Evolutionary conservation across 2,888 invertebrate species (phyloP).

Genomic region (Ectemnius cavifrons): DNA sequence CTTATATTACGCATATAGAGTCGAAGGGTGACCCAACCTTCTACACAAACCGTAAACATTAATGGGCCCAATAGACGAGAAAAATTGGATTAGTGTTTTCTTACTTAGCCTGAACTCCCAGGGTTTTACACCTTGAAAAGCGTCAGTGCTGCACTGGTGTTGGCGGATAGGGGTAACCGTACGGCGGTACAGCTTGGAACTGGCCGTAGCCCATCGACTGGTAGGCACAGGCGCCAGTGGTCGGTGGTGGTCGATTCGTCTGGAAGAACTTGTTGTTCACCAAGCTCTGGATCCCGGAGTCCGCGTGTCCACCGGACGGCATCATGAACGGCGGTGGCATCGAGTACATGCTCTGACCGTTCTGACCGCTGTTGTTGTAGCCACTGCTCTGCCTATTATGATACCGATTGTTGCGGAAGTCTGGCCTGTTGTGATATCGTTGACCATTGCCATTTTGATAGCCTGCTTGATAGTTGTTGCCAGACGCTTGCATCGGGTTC

Average conservation of each 20-base stretch:
- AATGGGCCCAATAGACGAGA: constrained; percentile 44
- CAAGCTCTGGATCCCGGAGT: constrained; percentile 80
- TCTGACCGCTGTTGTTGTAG: constrained; percentile 47
- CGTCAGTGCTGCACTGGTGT: constrained; percentile 87
- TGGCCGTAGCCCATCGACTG: constrained; percentile 84
- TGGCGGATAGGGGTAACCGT: constrained; percentile 82
- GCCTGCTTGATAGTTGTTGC: constrained; percentile 59
- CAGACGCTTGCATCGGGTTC: constrained; percentile 76
- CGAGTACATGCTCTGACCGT: constrained; percentile 74
- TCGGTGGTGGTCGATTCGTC: constrained; percentile 81
- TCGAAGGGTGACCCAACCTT: constrained; percentile 47
- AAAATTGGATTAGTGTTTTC: constrained; percentile 39
- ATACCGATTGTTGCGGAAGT: constrained; percentile 70
- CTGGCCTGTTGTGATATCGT: constrained; percentile 69
- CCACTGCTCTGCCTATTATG: constrained; percentile 67
- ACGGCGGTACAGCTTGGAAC: constrained; percentile 84
- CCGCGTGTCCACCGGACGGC: constrained; percentile 73
- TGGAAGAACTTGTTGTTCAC: constrained; percentile 87
- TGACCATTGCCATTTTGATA: constrained; percentile 66
- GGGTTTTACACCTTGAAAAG: constrained; percentile 56
- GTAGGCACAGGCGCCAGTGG: constrained; percentile 81
- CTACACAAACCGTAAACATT: constrained; percentile 55
- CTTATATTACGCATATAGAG: constrained; percentile 55
- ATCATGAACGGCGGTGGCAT: constrained; percentile 80
- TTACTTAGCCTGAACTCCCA: constrained; percentile 58